Conservation (phyloP, 2,797 vertebrate genomes). For the Iguana delicatissima region DNA sequence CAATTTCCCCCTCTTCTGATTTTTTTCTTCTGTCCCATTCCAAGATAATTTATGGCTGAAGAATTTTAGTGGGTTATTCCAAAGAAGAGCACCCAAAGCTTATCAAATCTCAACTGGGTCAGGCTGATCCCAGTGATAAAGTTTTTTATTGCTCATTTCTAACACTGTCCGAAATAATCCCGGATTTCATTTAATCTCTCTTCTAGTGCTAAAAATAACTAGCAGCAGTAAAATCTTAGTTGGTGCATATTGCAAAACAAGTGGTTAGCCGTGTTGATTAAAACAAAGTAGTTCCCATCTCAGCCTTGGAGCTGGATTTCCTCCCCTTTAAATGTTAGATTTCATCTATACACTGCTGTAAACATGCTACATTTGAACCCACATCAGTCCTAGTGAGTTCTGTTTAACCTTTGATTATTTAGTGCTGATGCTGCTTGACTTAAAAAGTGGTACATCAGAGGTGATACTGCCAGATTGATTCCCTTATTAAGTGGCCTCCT, state of each 20-base stretch:
- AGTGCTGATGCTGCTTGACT: not conserved
- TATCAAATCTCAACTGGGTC: constrained; percentile 61
- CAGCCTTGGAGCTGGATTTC: constrained; percentile 11
- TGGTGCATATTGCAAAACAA: constrained; percentile 58
- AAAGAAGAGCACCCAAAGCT: constrained; percentile 28
- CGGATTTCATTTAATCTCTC: constrained; percentile 70
- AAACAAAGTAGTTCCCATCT: constrained; percentile 38
- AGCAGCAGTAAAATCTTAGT: constrained; percentile 72
- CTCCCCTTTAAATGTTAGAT: not conserved
- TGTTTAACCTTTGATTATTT: not conserved
- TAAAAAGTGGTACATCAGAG: not conserved
- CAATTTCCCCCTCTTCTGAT: no score
- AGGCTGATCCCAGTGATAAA: constrained; percentile 60
- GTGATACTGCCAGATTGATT: not conserved
- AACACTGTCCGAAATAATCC: constrained; percentile 74
- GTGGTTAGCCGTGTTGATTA: constrained; percentile 51
- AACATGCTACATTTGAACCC: not conserved
- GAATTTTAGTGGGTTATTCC: constrained; percentile 14
- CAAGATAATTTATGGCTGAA: not conserved
- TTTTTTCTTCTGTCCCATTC: not conserved
- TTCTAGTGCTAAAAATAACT: constrained; percentile 71
- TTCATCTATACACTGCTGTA: not conserved
- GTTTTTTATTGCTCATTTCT: constrained; percentile 64
- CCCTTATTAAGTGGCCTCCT: not conserved
- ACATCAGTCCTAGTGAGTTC: no score